Conservation (phyloP, 2,888 invertebrate genomes). For the Lycocerus yunnanus region DNA sequence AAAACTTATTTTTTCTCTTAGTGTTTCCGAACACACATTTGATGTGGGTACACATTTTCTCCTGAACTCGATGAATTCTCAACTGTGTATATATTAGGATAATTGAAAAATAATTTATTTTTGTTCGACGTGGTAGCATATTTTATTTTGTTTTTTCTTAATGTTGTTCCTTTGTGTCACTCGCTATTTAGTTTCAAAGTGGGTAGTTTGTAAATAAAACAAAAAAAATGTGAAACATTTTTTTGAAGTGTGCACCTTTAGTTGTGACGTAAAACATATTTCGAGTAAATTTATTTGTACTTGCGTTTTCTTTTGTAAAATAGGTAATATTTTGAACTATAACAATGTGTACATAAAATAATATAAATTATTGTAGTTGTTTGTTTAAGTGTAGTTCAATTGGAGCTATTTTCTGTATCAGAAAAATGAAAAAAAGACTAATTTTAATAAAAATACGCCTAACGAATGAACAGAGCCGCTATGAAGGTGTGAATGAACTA, state of each 20-base stretch:
- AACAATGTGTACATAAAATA: slow-evolving; percentile 9
- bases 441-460: background rate
- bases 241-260: background rate
- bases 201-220: background rate
- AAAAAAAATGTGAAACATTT: background rate
- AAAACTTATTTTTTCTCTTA: slow-evolving; percentile 3
- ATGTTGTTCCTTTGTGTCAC: background rate
- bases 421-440: slow-evolving; percentile 11
- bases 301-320: background rate
- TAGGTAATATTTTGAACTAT: background rate
- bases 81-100: slow-evolving; percentile 22
- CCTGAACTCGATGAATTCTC: slow-evolving; percentile 30
- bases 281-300: background rate
- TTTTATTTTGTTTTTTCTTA: slow-evolving; percentile 2
- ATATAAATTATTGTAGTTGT: slow-evolving; percentile 61
- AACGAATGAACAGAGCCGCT: background rate
- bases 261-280: background rate
- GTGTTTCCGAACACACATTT: slow-evolving; percentile 37
- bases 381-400: slow-evolving; percentile 18
- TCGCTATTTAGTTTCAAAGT: background rate
- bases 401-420: slow-evolving; percentile 28
- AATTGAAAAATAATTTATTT: slow-evolving; percentile 21
- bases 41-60: slow-evolving; percentile 1
- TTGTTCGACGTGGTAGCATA: background rate
- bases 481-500: background rate